These are phyloP conservation scores for Mustela lutreola DNA, from an alignment of 2,113 vertebrate species.

Conservation along the genomic window DNA sequence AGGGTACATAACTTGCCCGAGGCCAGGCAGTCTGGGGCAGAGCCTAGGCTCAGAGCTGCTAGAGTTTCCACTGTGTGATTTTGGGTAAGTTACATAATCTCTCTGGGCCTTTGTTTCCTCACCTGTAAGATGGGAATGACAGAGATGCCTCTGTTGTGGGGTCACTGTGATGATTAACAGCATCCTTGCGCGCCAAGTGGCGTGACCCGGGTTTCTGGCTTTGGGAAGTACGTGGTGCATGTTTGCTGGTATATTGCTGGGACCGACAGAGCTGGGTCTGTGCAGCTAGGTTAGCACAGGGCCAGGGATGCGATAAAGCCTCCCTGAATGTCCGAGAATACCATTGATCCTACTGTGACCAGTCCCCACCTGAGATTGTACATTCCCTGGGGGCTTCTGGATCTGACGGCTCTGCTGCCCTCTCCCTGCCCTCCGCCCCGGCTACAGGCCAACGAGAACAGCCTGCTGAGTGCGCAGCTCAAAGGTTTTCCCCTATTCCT, in stretches of 20 bases:
- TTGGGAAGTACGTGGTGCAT: accelerated
- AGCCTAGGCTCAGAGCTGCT: not conserved
- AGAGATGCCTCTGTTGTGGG: accelerated
- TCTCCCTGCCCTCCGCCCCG: accelerated
- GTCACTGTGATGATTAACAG: not conserved
- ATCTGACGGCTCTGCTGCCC: not conserved
- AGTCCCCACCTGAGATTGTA: accelerated
- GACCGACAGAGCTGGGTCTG: too few relatives aligned
- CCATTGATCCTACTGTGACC: not conserved
- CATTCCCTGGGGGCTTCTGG: not conserved
- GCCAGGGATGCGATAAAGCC: not conserved
- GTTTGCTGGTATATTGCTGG: not conserved
- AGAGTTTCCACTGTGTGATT: not conserved
- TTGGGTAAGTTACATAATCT: not conserved
- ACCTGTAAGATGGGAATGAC: not conserved
- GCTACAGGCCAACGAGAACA: constrained; percentile 97
- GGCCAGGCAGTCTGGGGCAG: not conserved
- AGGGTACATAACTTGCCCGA: not conserved
- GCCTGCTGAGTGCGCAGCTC: constrained; percentile 97
- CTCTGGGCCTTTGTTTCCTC: not conserved
- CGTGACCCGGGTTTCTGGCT: not conserved
- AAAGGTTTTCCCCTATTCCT: constrained; percentile 99
- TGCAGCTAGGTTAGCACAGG: not conserved
- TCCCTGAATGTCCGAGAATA: accelerated
- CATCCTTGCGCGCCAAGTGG: not conserved